Evolutionary conservation across 2,888 invertebrate genomes (phyloP).

Genomic region (Stomorhina lunata): DNA sequence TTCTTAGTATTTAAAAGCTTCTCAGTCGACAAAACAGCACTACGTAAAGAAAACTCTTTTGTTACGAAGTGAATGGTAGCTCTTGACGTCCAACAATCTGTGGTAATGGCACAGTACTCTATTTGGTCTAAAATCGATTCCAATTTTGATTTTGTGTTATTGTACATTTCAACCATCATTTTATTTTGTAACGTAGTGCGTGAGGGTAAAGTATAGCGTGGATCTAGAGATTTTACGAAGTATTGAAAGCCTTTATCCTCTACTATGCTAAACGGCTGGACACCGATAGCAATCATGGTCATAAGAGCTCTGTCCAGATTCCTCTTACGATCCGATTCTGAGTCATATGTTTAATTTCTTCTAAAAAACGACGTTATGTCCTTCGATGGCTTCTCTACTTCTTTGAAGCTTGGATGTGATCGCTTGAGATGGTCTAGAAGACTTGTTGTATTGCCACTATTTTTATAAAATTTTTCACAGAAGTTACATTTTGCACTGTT

Average conservation of each 20-base stretch:
- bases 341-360: neutral
- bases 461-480: neutral
- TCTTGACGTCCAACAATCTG: conserved; percentile 22
- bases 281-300: conserved; percentile 70
- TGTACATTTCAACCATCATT: conserved; percentile 13
- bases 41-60: neutral
- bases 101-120: conserved; percentile 27
- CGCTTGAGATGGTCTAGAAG: neutral
- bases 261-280: conserved; percentile 73
- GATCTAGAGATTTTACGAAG: conserved; percentile 69
- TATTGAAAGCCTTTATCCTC: conserved; percentile 71
- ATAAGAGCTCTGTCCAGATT: conserved; percentile 63
- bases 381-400: neutral
- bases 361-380: neutral
- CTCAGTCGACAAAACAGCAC: conserved; percentile 35
- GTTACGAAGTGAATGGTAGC: conserved; percentile 12
- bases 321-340: conserved; percentile 25
- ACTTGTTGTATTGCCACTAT: neutral
- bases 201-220: conserved; percentile 69
- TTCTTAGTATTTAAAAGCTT: conserved; percentile 11
- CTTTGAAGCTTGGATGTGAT: neutral
- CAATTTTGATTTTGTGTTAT: conserved; percentile 23
- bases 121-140: conserved; percentile 50
- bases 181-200: conserved; percentile 68
- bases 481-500: neutral